Evolutionary conservation across 2,113 vertebrate genomes (phyloP).

Genomic region (Ophthalmotilapia sp.): DNA sequence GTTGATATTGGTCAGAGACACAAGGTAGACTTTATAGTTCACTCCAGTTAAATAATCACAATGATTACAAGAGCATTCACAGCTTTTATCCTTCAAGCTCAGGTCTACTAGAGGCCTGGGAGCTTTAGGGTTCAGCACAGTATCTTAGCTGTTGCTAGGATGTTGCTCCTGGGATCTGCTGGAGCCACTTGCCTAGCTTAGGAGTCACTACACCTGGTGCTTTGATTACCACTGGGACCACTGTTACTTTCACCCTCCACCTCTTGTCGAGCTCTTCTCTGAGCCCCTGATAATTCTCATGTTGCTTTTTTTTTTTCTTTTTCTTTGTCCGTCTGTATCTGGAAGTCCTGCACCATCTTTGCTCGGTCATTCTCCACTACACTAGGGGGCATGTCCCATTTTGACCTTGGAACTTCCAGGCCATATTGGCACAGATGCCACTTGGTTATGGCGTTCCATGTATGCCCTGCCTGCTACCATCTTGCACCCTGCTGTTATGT

Average conservation of each 20-base stretch:
- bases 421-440: neutral
- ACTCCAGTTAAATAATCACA: neutral
- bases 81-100: neutral
- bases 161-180: neutral
- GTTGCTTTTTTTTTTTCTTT: neutral
- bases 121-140: neutral
- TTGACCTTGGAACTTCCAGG: neutral
- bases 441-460: neutral
- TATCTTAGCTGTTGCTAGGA: neutral
- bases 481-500: neutral
- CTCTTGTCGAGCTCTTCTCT: neutral
- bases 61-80: neutral
- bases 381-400: neutral
- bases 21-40: neutral
- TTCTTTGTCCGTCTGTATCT: neutral
- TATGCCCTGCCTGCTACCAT: neutral
- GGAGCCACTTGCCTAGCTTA: neutral
- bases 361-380: neutral
- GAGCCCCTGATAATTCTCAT: neutral
- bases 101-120: neutral
- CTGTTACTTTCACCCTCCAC: neutral
- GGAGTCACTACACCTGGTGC: neutral
- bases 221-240: neutral
- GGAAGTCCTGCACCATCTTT: neutral
- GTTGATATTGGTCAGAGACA: neutral